Evolutionary conservation across 2,888 invertebrate species (phyloP).

Genomic region (Drosophila nigritarsus): DNA sequence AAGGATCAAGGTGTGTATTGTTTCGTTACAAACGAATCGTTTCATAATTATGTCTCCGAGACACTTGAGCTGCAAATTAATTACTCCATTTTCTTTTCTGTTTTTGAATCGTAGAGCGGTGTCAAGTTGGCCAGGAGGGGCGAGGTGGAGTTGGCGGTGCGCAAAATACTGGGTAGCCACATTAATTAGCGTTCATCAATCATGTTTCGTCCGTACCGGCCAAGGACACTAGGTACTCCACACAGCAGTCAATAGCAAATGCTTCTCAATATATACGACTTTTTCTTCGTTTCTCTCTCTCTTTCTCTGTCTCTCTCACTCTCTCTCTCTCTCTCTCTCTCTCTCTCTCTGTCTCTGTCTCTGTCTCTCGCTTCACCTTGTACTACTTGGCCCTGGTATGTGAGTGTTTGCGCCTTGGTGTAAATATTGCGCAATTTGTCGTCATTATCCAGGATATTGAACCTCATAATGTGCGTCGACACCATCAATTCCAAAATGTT

Average conservation of each 20-base stretch:
- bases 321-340: background rate
- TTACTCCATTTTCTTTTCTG: conserved; percentile 60
- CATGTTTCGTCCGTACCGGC: conserved; percentile 66
- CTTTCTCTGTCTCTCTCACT: background rate
- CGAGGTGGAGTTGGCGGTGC: background rate
- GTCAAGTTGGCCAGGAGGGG: background rate
- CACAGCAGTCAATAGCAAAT: conserved; percentile 30
- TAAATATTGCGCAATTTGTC: conserved; percentile 81
- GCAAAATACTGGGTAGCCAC: conserved; percentile 48
- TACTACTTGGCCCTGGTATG: conserved; percentile 14
- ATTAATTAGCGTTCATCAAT: conserved; percentile 79
- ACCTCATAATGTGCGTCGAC: conserved; percentile 75
- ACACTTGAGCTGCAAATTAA: conserved; percentile 72
- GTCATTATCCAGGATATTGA: conserved; percentile 81
- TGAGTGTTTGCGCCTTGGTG: conserved; percentile 43
- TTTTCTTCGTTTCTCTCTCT: background rate
- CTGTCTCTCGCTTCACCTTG: conserved; percentile 1
- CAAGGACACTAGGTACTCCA: conserved; percentile 52
- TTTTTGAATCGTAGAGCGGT: conserved; percentile 14
- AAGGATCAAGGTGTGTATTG: background rate
- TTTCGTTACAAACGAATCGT: conserved; percentile 13
- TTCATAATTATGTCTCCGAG: conserved; percentile 63
- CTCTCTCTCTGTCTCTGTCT: background rate
- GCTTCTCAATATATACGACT: background rate
- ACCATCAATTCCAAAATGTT: conserved; percentile 77